Evolutionary conservation across 1,140 invertebrate species (phyloP).

Genomic region (Orchestia grillus): DNA sequence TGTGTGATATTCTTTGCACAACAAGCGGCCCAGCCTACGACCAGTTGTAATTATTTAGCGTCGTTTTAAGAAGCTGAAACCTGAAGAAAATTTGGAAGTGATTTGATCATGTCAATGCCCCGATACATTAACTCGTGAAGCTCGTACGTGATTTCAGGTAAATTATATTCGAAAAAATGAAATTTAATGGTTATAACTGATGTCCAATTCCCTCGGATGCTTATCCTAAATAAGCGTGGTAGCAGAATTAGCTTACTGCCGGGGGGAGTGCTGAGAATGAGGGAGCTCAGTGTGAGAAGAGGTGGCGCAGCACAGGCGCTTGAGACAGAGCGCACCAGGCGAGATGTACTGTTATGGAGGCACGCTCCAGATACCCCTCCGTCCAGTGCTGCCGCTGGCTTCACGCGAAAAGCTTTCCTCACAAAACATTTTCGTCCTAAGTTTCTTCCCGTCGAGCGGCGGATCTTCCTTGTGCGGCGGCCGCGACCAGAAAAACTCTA

Average conservation of each 20-base stretch:
- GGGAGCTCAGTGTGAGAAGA: not conserved
- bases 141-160: too few relatives aligned
- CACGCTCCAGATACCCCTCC: slow-evolving; percentile 67
- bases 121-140: too few relatives aligned
- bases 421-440: slow-evolving; percentile 60
- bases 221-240: not conserved
- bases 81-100: too few relatives aligned
- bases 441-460: slow-evolving; percentile 21
- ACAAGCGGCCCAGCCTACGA: too few relatives aligned
- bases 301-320: not conserved
- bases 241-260: not conserved
- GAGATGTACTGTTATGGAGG: slow-evolving; percentile 68
- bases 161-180: not conserved
- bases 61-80: too few relatives aligned
- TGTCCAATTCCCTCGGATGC: not conserved
- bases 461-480: slow-evolving; percentile 26
- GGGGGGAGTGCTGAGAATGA: not conserved
- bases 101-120: too few relatives aligned
- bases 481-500: not conserved
- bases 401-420: slow-evolving; percentile 47
- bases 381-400: slow-evolving; percentile 28
- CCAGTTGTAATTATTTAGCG: too few relatives aligned
- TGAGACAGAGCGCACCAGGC: slow-evolving; percentile 58
- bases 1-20: too few relatives aligned
- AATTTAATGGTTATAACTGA: not conserved